phyloP scores from a whole-genome alignment of 2,888 invertebrate genomes.

The Aphodius granarius region DNA sequence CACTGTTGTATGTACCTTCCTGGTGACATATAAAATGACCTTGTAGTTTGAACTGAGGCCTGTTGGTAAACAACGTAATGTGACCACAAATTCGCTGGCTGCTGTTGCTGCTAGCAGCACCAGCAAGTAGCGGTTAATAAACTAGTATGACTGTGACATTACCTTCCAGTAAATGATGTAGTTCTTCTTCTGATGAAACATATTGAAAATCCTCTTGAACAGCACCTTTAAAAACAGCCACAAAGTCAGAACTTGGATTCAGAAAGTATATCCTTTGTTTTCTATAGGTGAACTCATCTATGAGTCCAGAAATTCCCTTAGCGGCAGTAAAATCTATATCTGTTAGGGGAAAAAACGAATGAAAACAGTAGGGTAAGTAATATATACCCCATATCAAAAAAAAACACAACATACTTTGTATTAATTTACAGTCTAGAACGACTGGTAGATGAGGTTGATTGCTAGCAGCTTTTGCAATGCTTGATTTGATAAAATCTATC shows the following conservation, averaged over 20 bases:
- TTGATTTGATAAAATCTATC: slow-evolving; percentile 78
- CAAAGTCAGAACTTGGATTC: slow-evolving; percentile 67
- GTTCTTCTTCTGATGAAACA: slow-evolving; percentile 61
- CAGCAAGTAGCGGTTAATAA: no score
- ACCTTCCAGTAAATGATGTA: slow-evolving; percentile 62
- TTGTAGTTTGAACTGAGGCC: no score
- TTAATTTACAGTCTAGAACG: slow-evolving; percentile 79
- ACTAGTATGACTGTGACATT: no score
- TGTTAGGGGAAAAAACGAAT: slow-evolving; percentile 35
- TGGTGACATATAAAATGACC: no score
- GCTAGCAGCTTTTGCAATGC: slow-evolving; percentile 74
- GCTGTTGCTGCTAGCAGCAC: no score
- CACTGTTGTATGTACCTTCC: no score
- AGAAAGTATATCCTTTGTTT: slow-evolving; percentile 75
- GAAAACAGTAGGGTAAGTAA: background rate
- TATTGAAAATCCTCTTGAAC: slow-evolving; percentile 64
- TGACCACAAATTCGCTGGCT: no score
- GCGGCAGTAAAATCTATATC: slow-evolving; percentile 88
- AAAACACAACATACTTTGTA: slow-evolving; percentile 62
- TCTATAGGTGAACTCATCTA: slow-evolving; percentile 69
- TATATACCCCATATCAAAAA: background rate
- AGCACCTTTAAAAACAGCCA: slow-evolving; percentile 70
- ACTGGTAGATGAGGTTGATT: slow-evolving; percentile 70
- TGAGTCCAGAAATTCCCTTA: slow-evolving; percentile 77
- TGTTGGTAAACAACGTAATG: no score